Evolutionary conservation across 64 coral and sea anemone genomes (phyloP).

Genomic region (Dendrophyllia cribrosa): DNA sequence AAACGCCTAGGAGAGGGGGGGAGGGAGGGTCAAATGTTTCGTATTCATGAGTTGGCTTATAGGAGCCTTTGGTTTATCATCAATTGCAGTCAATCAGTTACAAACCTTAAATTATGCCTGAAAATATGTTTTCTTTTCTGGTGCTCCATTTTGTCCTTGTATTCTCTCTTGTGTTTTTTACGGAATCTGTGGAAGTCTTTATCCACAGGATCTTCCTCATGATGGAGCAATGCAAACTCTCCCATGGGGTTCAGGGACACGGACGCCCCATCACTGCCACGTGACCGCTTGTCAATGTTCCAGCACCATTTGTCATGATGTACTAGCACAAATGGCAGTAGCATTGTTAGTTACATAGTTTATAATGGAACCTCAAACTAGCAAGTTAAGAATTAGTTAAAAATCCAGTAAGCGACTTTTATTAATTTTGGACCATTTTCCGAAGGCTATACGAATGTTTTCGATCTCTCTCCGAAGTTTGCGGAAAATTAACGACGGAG

Average conservation of each 20-base stretch:
- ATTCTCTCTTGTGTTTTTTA: constrained; percentile 66
- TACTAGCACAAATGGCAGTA: constrained; percentile 40
- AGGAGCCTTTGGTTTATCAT: no score
- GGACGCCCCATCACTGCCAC: constrained; percentile 56
- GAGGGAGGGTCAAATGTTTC: no score
- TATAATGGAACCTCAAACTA: not conserved
- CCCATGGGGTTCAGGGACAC: constrained; percentile 74
- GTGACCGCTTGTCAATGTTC: constrained; percentile 74
- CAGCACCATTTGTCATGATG: constrained; percentile 90
- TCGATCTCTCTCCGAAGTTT: not conserved
- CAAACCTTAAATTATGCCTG: constrained; percentile 85
- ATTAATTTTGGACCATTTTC: no score
- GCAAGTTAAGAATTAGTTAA: no score
- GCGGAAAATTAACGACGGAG: no score
- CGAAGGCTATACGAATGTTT: not conserved
- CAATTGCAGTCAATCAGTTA: not conserved
- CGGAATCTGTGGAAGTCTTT: constrained; percentile 71
- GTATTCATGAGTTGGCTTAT: no score
- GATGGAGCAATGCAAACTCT: constrained; percentile 74
- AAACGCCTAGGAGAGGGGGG: no score
- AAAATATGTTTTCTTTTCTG: constrained; percentile 93
- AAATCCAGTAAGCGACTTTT: no score
- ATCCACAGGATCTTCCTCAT: constrained; percentile 70
- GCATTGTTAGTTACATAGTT: not conserved
- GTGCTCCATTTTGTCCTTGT: constrained; percentile 67